Evolutionary conservation across 2,113 vertebrate species (phyloP).

Genomic region (Epinephelus lanceolatus): DNA sequence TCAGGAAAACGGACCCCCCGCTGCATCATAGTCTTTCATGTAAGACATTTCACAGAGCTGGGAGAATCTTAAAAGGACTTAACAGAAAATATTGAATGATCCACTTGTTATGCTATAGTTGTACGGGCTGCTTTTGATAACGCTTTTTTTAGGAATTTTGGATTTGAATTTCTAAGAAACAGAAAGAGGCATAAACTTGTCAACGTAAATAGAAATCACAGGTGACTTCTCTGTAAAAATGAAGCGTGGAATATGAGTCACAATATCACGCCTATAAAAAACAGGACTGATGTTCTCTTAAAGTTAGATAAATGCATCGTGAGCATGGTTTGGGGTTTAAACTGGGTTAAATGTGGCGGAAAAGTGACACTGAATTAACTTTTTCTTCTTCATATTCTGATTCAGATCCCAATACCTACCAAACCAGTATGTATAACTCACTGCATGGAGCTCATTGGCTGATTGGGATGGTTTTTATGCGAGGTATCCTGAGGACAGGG

Average conservation of each 20-base stretch:
- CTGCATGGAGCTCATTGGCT: no score
- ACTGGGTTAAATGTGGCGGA: no score
- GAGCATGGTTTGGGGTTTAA: background rate
- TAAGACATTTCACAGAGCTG: constrained; percentile 52
- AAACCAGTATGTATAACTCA: no score
- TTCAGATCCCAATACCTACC: no score
- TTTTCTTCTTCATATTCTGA: no score
- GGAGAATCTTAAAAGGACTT: constrained; percentile 38
- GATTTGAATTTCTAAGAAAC: background rate
- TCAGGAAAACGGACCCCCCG: constrained; percentile 64
- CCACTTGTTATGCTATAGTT: constrained; percentile 4
- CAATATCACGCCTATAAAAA: background rate
- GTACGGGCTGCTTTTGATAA: background rate
- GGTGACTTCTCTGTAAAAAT: background rate
- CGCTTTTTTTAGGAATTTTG: background rate
- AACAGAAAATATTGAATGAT: constrained; percentile 16
- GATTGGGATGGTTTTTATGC: no score
- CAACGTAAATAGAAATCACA: background rate
- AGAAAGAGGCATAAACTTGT: background rate
- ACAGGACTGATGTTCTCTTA: background rate
- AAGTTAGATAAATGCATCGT: background rate
- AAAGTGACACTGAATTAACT: no score
- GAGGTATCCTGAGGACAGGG: no score
- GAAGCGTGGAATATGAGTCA: background rate
- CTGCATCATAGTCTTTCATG: constrained; percentile 67